These are phyloP conservation scores for Nipponacmea schrenckii DNA, from an alignment of 2,888 invertebrate genomes.

Conservation along the genomic window DNA sequence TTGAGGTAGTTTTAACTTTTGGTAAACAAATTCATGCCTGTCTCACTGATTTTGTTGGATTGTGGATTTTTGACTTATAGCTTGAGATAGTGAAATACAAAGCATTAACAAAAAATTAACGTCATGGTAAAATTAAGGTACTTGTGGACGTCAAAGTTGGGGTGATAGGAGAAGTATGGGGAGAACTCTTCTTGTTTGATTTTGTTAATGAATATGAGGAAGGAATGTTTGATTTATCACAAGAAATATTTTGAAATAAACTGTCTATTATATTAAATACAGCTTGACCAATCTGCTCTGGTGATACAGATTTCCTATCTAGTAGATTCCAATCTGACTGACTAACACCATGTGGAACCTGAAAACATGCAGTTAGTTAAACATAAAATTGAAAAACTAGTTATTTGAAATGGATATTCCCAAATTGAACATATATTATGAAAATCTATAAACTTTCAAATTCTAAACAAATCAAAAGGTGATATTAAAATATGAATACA, in stretches of 20 bases:
- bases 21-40: too few relatives aligned
- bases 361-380: neutral
- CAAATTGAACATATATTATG: neutral
- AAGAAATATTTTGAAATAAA: conserved; percentile 24
- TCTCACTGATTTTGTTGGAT: too few relatives aligned
- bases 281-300: conserved; percentile 46
- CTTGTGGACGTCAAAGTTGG: neutral
- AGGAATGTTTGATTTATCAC: conserved; percentile 17
- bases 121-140: too few relatives aligned
- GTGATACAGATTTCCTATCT: conserved; percentile 35
- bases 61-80: too few relatives aligned
- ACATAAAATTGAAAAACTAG: neutral
- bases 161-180: conserved; percentile 4
- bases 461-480: too few relatives aligned
- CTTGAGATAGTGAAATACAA: too few relatives aligned
- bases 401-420: too few relatives aligned
- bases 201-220: neutral
- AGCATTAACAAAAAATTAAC: too few relatives aligned
- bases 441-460: too few relatives aligned
- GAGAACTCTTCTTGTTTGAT: neutral
- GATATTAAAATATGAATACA: too few relatives aligned
- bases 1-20: too few relatives aligned
- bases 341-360: conserved; percentile 53
- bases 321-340: conserved; percentile 50
- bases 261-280: conserved; percentile 43